Base-by-base conservation (phyloP, 2,797 vertebrate genomes). In the Galago senegalensis region DNA sequence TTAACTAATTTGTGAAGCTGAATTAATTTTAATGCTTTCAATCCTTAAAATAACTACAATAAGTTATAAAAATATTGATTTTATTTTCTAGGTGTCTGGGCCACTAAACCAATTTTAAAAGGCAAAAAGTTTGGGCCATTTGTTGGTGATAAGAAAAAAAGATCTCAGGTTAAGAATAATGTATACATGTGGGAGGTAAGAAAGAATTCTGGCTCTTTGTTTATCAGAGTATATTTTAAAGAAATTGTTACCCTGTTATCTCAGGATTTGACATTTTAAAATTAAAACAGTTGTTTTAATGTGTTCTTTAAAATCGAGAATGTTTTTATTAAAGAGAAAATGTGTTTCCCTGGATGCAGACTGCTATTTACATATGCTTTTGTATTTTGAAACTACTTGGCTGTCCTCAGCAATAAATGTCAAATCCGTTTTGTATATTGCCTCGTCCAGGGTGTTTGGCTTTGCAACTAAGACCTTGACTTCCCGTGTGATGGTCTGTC, bases 161-260 rank as follows among this genome's bases (percentile, higher is more conserved):
- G 99, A 96, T 99, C 99, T 93, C 99, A 99, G 98, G 99, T 99
- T 97, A 99, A 99, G 93, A 99, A 99, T 98, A 99, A 99, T 98
- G 99, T 99, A 25, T 99, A 99, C 98, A 99, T 99, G 99, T 99
- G 99, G 99, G 99, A 99, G 99, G 99, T 99, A 99, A 96, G 99
- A 97, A 95, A 69, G 40, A 46, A 53, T 89, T 93, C 76, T 79
- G 21, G 31, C 69, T 72, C 40, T 91, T 96, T 61, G 10, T 92
- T 70, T 84, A 75, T 79, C 27, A 61, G 53, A 77, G 29, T 40
- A 29, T n/a, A n/a, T 89, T 90, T 91, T 82, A 18, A 67, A 75
- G n/a, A 93, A 56, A 23, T 56, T 0, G 25, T 79, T 49, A 75
- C 56, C 58, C 40, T 95, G 0, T 88, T 76, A 21, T 86, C 31